phyloP scores from a whole-genome alignment of 2,113 vertebrate species.

The Rhea pennata region DNA sequence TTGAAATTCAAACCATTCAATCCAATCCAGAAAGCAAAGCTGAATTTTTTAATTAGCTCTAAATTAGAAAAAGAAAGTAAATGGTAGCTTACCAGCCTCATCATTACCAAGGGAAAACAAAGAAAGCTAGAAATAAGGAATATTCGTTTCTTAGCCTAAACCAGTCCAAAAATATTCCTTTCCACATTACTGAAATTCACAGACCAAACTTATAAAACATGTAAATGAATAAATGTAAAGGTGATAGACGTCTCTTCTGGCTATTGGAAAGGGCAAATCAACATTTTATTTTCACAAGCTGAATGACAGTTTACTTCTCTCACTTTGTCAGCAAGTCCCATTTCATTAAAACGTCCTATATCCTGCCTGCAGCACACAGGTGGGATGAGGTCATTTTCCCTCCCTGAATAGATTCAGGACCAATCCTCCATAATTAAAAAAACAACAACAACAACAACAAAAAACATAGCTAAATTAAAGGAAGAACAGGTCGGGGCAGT shows the following conservation, averaged over 20 bases:
- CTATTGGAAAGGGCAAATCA: not conserved
- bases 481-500: not conserved
- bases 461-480: too few relatives aligned
- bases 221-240: not conserved
- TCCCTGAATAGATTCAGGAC: not conserved
- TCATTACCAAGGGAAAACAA: not conserved
- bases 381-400: not conserved
- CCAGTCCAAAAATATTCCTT: not conserved
- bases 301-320: not conserved
- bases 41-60: conserved; percentile 75
- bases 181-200: not conserved
- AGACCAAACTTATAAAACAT: not conserved
- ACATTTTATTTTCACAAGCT: not conserved
- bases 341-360: not conserved
- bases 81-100: not conserved
- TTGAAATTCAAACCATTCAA: conserved; percentile 86
- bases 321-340: not conserved
- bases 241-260: not conserved
- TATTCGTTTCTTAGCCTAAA: not conserved
- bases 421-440: not conserved
- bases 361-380: not conserved
- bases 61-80: not conserved
- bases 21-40: conserved; percentile 87
- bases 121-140: not conserved
- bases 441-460: not conserved